Conservation (phyloP, 2,113 vertebrate species). For the Chunga burmeisteri region DNA sequence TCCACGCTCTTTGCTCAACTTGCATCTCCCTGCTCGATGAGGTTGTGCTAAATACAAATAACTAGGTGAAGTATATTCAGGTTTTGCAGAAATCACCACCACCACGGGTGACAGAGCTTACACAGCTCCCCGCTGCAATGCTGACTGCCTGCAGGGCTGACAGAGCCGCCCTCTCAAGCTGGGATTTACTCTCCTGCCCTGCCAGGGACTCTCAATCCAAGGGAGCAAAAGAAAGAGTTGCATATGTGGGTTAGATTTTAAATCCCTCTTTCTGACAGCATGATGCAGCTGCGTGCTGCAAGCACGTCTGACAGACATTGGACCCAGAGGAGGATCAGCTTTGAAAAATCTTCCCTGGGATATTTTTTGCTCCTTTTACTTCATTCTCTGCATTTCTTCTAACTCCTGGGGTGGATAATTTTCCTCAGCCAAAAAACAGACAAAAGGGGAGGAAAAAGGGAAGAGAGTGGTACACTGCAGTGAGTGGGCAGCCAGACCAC, state of each 20-base stretch:
- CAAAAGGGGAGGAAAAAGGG: rapidly evolving
- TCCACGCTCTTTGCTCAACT: not conserved
- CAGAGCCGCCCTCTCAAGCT: not conserved
- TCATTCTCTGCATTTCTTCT: not conserved
- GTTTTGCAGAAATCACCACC: not conserved
- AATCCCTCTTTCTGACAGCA: constrained; percentile 25
- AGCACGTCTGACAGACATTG: not conserved
- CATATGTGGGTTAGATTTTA: not conserved
- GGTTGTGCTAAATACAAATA: not conserved
- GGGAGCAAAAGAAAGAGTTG: not conserved
- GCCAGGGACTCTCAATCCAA: not conserved
- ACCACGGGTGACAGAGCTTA: not conserved
- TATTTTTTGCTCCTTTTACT: not conserved
- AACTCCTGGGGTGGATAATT: not conserved
- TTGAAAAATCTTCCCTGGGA: not conserved
- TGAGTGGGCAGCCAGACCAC: not conserved
- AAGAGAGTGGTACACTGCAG: not conserved
- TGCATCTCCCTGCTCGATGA: not conserved
- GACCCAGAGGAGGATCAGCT: constrained; percentile 30
- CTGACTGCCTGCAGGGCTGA: not conserved
- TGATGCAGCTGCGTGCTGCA: not conserved
- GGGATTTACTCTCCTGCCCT: constrained; percentile 7
- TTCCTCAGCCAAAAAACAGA: not conserved
- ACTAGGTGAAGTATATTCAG: not conserved
- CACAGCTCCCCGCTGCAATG: not conserved